Evolutionary conservation across 2,888 invertebrate genomes (phyloP).

Genomic region (Anarsia innoxiella): DNA sequence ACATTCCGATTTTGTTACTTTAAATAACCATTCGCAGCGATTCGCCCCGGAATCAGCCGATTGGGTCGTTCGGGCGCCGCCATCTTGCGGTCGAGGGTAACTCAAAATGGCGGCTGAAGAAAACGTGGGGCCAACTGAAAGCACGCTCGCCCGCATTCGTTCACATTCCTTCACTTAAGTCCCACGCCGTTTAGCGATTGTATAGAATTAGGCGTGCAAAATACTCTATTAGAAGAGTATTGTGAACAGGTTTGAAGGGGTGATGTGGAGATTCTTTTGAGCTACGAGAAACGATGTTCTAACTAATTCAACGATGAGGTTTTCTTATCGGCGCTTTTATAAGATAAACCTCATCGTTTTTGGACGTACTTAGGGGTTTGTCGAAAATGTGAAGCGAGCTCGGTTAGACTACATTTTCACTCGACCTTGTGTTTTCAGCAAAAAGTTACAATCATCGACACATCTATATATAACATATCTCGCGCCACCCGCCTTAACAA

Average conservation of each 20-base stretch:
- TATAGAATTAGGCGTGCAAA: conserved; percentile 22
- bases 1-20: conserved; percentile 51
- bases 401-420: too few relatives aligned
- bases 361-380: too few relatives aligned
- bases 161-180: conserved; percentile 36
- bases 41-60: conserved; percentile 55
- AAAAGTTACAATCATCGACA: too few relatives aligned
- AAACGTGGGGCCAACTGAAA: conserved; percentile 35
- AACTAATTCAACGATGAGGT: not conserved
- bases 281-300: conserved; percentile 10
- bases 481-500: too few relatives aligned
- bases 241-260: conserved; percentile 33
- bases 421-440: too few relatives aligned
- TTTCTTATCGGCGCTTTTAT: too few relatives aligned
- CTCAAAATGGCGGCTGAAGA: conserved; percentile 42
- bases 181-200: conserved; percentile 29
- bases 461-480: too few relatives aligned
- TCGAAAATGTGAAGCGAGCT: not conserved
- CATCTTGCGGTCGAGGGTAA: conserved; percentile 27
- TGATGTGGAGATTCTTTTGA: conserved; percentile 34
- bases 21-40: conserved; percentile 49
- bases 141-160: conserved; percentile 29
- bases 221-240: conserved; percentile 45
- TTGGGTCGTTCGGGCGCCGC: conserved; percentile 61
- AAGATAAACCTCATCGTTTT: too few relatives aligned